These are phyloP conservation scores for Ptychoptera contaminata DNA, from an alignment of 2,888 invertebrate species.

Conservation along the genomic window DNA sequence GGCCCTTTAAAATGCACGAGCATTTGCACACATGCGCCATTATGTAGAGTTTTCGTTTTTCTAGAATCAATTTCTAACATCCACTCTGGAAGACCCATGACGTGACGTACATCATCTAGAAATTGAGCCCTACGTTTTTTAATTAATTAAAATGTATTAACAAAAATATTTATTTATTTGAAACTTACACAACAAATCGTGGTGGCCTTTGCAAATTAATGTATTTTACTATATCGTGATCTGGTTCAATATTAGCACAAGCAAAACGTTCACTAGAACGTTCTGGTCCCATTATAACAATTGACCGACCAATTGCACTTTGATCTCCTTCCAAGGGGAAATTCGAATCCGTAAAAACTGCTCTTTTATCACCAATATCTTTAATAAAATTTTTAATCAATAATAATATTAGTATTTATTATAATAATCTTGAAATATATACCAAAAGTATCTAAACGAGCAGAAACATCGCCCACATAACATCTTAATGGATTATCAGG, in stretches of 20 bases:
- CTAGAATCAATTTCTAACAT: constrained; percentile 73
- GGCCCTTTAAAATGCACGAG: constrained; percentile 77
- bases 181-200: constrained; percentile 68
- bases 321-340: constrained; percentile 68
- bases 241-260: constrained; percentile 83
- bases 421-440: constrained; percentile 13
- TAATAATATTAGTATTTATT: not conserved
- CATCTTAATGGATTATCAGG: constrained; percentile 77
- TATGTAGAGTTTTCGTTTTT: constrained; percentile 59
- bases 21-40: constrained; percentile 68
- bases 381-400: constrained; percentile 2
- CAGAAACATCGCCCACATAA: constrained; percentile 79
- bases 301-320: constrained; percentile 66
- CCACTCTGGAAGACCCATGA: constrained; percentile 83
- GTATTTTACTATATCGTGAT: constrained; percentile 79
- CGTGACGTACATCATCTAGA: constrained; percentile 59
- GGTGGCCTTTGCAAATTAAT: constrained; percentile 76
- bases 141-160: constrained; percentile 11
- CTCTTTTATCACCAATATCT: constrained; percentile 60
- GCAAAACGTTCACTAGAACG: constrained; percentile 57
- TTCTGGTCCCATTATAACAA: constrained; percentile 69
- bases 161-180: not conserved
- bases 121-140: constrained; percentile 76
- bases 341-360: constrained; percentile 71
- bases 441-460: constrained; percentile 68